phyloP scores from a whole-genome alignment of 1,140 invertebrate species.

The Diabrotica virgifera region DNA sequence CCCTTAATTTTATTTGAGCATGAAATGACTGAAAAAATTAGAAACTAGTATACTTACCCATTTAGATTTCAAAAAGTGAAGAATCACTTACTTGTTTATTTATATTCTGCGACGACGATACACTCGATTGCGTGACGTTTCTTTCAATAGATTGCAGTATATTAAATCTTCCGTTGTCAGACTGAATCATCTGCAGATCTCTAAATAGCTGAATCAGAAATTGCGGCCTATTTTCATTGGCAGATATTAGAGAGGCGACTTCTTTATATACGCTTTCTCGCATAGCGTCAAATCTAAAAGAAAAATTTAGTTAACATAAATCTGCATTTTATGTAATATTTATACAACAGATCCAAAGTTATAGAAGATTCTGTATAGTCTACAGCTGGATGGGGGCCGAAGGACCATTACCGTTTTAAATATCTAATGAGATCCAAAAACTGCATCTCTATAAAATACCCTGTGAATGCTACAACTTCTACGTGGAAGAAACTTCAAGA shows the following conservation, averaged over 20 bases:
- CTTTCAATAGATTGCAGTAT: slow-evolving; percentile 59
- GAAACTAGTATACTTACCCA: neutral
- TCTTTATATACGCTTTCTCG: slow-evolving; percentile 68
- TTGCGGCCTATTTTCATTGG: slow-evolving; percentile 65
- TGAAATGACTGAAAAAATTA: no score
- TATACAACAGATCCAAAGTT: no score
- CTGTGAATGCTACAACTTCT: no score
- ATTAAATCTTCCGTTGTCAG: slow-evolving; percentile 61
- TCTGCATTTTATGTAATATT: no score
- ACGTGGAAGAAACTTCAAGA: no score
- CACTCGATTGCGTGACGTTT: slow-evolving; percentile 41
- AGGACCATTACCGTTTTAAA: no score
- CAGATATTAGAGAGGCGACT: slow-evolving; percentile 65
- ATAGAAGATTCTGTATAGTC: no score
- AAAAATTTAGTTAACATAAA: no score
- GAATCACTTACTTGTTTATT: slow-evolving; percentile 30
- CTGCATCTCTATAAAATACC: no score
- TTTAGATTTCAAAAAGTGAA: neutral
- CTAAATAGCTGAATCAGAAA: slow-evolving; percentile 64
- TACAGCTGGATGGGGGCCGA: no score
- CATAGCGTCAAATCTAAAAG: slow-evolving; percentile 54
- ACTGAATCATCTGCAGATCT: slow-evolving; percentile 63
- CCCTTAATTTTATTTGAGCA: no score
- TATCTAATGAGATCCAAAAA: no score
- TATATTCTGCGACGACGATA: slow-evolving; percentile 21